Conservation (phyloP, 2,113 vertebrate genomes). For the Protobothrops flavoviridis region DNA sequence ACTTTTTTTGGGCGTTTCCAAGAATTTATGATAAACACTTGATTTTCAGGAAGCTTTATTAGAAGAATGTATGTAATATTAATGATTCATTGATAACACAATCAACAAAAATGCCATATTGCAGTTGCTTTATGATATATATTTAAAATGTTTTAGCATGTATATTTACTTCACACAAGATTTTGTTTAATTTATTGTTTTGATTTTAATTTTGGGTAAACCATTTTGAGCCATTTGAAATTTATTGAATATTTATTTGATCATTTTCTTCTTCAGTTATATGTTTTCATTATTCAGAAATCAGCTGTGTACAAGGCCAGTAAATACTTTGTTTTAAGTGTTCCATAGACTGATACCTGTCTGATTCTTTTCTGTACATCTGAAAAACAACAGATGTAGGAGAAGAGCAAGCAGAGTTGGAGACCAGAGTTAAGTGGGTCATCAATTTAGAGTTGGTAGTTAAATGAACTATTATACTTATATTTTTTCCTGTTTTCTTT, state of each 20-base stretch:
- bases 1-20: background rate
- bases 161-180: background rate
- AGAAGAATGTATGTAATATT: background rate
- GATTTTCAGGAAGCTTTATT: background rate
- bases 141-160: background rate
- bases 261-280: constrained; percentile 38
- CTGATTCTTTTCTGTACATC: constrained; percentile 17
- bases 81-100: too few species aligned
- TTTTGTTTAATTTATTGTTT: background rate
- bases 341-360: background rate
- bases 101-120: too few species aligned
- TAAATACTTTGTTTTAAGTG: constrained; percentile 29
- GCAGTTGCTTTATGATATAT: too few species aligned
- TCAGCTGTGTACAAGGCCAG: constrained; percentile 32
- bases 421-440: too few species aligned
- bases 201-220: background rate
- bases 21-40: background rate
- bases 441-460: too few species aligned
- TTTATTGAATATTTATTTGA: background rate
- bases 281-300: constrained; percentile 36
- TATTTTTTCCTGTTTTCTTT: too few species aligned
- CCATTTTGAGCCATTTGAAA: background rate
- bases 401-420: too few species aligned
- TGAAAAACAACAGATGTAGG: background rate
- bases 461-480: too few species aligned